Evolutionary conservation across 2,113 vertebrate genomes (phyloP).

Genomic region (Notothenia coriiceps): DNA sequence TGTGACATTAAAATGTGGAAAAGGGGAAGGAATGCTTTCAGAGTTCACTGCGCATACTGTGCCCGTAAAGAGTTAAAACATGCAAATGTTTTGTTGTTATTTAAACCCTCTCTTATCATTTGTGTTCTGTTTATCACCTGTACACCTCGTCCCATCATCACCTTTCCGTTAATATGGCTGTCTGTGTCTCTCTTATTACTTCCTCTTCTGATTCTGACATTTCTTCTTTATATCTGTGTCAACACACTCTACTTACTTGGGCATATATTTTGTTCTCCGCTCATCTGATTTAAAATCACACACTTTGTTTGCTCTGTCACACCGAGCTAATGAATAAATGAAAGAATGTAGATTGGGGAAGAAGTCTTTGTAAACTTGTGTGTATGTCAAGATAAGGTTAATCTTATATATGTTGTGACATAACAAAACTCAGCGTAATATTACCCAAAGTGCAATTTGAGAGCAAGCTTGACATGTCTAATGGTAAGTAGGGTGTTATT

Average conservation of each 20-base stretch:
- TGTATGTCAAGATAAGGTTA: neutral
- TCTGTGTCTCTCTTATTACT: neutral
- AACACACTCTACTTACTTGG: neutral
- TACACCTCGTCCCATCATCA: neutral
- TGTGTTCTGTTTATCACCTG: neutral
- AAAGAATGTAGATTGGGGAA: neutral
- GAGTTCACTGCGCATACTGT: no score
- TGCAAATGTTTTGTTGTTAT: neutral
- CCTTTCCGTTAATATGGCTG: neutral
- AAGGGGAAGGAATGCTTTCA: no score
- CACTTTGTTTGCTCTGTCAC: slow-evolving; percentile 11
- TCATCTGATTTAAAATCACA: slow-evolving; percentile 4
- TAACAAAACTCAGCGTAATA: neutral
- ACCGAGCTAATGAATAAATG: no score
- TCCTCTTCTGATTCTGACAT: neutral
- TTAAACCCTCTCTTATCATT: neutral
- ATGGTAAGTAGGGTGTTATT: neutral
- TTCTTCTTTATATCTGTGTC: slow-evolving; percentile 11
- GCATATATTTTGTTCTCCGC: neutral
- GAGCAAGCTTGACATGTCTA: neutral
- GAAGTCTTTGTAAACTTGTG: neutral
- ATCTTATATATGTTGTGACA: neutral
- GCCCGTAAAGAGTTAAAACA: no score
- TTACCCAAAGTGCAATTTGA: slow-evolving; percentile 7
- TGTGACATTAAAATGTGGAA: no score